These are phyloP conservation scores for Neodontobutis hainanensis DNA, from an alignment of 2,113 vertebrate genomes.

Conservation along the genomic window DNA sequence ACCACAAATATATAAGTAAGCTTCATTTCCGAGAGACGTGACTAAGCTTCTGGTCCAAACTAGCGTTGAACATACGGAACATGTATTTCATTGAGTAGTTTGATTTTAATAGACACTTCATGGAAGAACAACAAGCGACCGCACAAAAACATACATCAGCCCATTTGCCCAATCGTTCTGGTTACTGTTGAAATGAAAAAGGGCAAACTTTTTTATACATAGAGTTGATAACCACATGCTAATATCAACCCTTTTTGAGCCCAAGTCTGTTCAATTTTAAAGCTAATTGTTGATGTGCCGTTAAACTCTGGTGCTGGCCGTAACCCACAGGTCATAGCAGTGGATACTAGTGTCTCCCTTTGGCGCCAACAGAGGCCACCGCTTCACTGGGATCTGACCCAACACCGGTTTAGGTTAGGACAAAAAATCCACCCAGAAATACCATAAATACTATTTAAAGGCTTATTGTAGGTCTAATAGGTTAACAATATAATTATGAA, in stretches of 20 bases:
- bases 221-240: slow-evolving; percentile 31
- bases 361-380: slow-evolving; percentile 36
- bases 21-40: too few species aligned
- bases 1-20: too few species aligned
- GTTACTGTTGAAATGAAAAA: slow-evolving; percentile 8
- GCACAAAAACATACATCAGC: slow-evolving; percentile 28
- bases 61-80: slow-evolving; percentile 7
- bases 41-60: not conserved
- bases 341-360: slow-evolving; percentile 28
- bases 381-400: slow-evolving; percentile 61
- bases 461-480: too few species aligned
- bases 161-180: slow-evolving; percentile 15
- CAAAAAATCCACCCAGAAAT: slow-evolving; percentile 32
- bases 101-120: slow-evolving; percentile 8
- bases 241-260: too few species aligned
- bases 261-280: slow-evolving; percentile 9
- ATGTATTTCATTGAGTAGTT: slow-evolving; percentile 9
- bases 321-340: slow-evolving; percentile 69
- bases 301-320: slow-evolving; percentile 19
- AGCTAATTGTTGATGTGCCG: not conserved
- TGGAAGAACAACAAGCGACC: slow-evolving; percentile 42
- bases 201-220: slow-evolving; percentile 57
- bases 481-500: too few species aligned
- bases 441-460: slow-evolving; percentile 5
- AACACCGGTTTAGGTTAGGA: not conserved